A percentile compares a stretch with the other conserved stretches of the same genome.
These are phyloP conservation scores for Zapus hudsonius DNA, from an alignment of 2,113 vertebrate genomes.

Conservation along the genomic window DNA sequence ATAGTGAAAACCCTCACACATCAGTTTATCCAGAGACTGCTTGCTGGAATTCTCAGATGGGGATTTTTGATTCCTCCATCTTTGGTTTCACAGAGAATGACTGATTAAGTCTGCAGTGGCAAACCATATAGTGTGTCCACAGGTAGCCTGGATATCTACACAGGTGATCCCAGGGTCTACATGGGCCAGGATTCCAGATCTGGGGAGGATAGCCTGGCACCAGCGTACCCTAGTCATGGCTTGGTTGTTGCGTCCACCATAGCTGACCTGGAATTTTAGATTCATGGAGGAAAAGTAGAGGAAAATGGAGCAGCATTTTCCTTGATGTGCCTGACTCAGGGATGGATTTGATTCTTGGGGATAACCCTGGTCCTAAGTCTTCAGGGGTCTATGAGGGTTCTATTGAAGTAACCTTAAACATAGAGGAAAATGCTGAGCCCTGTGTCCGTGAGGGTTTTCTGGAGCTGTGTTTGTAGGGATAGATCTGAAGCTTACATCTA, in stretches of 20 bases:
- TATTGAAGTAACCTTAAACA: background rate
- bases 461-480: fast-evolving
- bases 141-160: background rate
- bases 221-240: background rate
- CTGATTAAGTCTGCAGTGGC: no score
- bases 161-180: background rate
- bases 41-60: background rate
- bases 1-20: background rate
- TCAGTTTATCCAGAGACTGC: background rate
- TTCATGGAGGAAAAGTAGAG: fast-evolving
- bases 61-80: no score
- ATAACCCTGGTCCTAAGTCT: background rate
- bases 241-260: background rate
- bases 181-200: background rate
- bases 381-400: no score
- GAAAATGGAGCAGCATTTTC: background rate
- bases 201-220: fast-evolving
- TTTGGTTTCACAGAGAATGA: background rate
- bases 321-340: no score
- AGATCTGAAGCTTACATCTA: no score
- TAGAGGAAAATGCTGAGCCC: background rate
- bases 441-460: background rate
- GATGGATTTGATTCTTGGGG: no score
- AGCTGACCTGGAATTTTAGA: background rate
- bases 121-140: background rate